A percentile compares a stretch with the other conserved stretches of the same genome.
phyloP scores from a whole-genome alignment of 2,797 vertebrate species.

The Crypturellus tataupa region DNA sequence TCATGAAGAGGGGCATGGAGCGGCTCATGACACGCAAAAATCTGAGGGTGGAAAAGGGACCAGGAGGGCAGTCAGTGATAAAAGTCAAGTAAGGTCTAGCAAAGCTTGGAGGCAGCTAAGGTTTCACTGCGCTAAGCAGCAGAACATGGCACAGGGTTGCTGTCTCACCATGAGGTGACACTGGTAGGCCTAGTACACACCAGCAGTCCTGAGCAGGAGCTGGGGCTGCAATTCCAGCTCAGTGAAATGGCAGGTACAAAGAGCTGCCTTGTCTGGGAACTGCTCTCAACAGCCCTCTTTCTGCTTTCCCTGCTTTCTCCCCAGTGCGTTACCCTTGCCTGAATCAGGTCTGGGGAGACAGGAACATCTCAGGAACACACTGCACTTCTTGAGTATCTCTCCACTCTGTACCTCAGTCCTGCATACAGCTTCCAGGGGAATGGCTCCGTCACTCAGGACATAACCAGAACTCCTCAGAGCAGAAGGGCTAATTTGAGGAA shows the following conservation, averaged over 20 bases:
- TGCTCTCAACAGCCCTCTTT: neutral
- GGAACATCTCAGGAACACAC: neutral
- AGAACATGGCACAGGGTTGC: neutral
- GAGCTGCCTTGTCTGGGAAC: neutral
- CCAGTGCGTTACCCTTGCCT: neutral
- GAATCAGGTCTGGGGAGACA: neutral
- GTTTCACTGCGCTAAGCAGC: neutral
- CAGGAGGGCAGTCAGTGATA: neutral
- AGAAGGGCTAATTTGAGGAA: neutral
- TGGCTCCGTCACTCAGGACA: neutral
- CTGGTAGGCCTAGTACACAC: neutral
- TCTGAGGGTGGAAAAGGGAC: slow-evolving; percentile 72
- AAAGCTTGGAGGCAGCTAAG: neutral
- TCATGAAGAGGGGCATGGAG: slow-evolving; percentile 99
- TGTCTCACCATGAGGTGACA: neutral
- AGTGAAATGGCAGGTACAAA: neutral
- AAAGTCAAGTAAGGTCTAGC: neutral
- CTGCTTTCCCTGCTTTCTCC: neutral
- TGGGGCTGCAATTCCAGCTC: neutral
- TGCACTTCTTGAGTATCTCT: too few relatives aligned
- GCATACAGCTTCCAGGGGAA: neutral
- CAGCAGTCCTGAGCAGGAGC: rapidly evolving
- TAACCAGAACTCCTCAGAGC: neutral
- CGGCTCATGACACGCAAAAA: slow-evolving; percentile 96
- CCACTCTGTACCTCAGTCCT: neutral